These are phyloP conservation scores for Macrophya alboannulata DNA, from an alignment of 2,888 invertebrate genomes.

Conservation along the genomic window DNA sequence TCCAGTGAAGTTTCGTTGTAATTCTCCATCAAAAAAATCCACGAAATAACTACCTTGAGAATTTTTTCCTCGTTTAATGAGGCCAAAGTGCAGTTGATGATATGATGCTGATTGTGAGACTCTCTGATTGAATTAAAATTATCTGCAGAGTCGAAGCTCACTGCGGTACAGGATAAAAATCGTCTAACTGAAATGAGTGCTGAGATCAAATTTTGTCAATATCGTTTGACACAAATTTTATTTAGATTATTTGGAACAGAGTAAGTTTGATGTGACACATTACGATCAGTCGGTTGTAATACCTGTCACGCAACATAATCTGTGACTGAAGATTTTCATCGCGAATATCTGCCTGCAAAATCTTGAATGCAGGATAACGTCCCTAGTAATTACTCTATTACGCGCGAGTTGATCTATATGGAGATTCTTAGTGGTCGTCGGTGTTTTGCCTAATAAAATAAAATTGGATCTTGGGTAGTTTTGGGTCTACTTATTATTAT, in stretches of 20 bases:
- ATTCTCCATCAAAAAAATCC: too few species aligned
- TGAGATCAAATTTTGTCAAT: too few species aligned
- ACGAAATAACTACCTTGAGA: too few species aligned
- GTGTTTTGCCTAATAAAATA: conserved; percentile 61
- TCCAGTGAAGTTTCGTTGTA: too few species aligned
- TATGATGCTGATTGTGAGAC: too few species aligned
- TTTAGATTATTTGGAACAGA: neutral
- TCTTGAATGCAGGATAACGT: neutral
- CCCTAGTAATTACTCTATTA: conserved; percentile 63
- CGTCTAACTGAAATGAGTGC: too few species aligned
- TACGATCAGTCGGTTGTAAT: neutral
- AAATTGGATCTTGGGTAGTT: conserved; percentile 63
- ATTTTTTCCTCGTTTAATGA: too few species aligned
- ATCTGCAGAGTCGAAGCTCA: too few species aligned
- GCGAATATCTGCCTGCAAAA: neutral
- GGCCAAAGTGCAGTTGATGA: too few species aligned
- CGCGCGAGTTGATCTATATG: conserved; percentile 67
- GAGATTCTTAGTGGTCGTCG: conserved; percentile 62
- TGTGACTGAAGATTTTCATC: conserved; percentile 33
- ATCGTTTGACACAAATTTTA: neutral
- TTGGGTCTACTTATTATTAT: conserved; percentile 44
- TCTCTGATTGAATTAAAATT: too few species aligned
- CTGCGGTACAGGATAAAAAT: too few species aligned
- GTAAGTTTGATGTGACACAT: neutral
- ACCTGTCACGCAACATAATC: neutral